Evolutionary conservation across 2,888 invertebrate genomes (phyloP).

Genomic region (Eucriotettix oculatus): DNA sequence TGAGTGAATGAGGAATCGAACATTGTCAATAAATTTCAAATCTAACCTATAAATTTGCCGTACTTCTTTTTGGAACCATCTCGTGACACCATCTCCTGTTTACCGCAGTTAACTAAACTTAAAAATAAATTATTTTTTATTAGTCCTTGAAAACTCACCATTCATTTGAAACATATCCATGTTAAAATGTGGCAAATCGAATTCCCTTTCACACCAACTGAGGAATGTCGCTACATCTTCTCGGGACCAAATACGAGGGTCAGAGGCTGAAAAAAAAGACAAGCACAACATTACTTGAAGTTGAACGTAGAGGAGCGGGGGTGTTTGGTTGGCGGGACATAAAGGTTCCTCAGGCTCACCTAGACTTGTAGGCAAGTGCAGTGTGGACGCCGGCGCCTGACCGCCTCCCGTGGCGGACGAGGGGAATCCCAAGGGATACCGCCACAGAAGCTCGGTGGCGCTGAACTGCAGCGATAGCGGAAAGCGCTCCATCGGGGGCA

Average conservation of each 20-base stretch:
- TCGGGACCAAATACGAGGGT: slow-evolving; percentile 79
- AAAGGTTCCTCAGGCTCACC: slow-evolving; percentile 28
- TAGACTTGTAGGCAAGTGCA: slow-evolving; percentile 12
- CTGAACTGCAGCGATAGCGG: slow-evolving; percentile 64
- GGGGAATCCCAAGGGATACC: slow-evolving; percentile 49
- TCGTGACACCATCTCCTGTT: too few relatives aligned
- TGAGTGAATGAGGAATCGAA: too few relatives aligned
- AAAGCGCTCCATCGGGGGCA: slow-evolving; percentile 61
- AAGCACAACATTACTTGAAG: neutral
- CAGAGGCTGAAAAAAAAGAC: slow-evolving; percentile 39
- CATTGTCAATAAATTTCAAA: too few relatives aligned
- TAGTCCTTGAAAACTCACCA: slow-evolving; percentile 34
- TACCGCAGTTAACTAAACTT: too few relatives aligned
- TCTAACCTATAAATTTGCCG: too few relatives aligned
- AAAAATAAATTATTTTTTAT: too few relatives aligned
- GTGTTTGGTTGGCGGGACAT: slow-evolving; percentile 31
- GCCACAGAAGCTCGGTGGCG: slow-evolving; percentile 68
- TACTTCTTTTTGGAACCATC: too few relatives aligned
- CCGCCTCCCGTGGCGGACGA: slow-evolving; percentile 27
- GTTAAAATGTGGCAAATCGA: slow-evolving; percentile 79
- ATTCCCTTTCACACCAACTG: slow-evolving; percentile 83
- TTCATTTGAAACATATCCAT: slow-evolving; percentile 94
- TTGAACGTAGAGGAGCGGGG: neutral
- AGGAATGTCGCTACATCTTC: slow-evolving; percentile 78
- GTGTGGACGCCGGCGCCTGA: slow-evolving; percentile 35